Conservation (phyloP, 2,797 vertebrate species). For the Schizopygopsis pylzovi region DNA sequence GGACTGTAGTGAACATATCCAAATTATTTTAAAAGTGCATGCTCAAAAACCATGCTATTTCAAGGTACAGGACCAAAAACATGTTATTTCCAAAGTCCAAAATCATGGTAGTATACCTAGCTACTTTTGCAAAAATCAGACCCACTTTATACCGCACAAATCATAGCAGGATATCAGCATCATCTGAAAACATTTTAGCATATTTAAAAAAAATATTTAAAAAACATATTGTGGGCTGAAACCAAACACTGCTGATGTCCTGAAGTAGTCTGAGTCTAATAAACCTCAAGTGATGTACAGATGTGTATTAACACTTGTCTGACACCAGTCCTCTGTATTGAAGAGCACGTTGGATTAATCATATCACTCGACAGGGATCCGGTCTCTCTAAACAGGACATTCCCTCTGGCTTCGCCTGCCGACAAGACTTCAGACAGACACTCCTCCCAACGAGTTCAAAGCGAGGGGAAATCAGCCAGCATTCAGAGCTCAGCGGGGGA, state of each 20-base stretch:
- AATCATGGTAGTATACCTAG: background rate
- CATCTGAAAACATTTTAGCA: background rate
- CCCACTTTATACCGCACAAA: background rate
- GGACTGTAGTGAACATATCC: no score
- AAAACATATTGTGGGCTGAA: slow-evolving; percentile 1
- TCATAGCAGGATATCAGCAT: background rate
- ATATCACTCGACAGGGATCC: background rate
- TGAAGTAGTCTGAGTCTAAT: background rate
- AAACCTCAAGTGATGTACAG: background rate
- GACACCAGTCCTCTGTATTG: background rate
- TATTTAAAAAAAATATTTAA: background rate
- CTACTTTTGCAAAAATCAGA: background rate
- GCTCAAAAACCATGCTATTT: no score
- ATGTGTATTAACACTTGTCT: slow-evolving; percentile 27
- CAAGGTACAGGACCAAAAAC: no score
- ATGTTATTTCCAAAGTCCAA: background rate
- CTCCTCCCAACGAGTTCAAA: slow-evolving; percentile 21
- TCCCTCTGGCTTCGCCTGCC: background rate
- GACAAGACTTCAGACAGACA: slow-evolving; percentile 27
- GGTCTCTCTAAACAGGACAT: slow-evolving; percentile 28
- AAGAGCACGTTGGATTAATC: slow-evolving; percentile 33
- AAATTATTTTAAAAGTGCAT: no score
- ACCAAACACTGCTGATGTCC: slow-evolving; percentile 5
- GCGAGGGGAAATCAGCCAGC: slow-evolving; percentile 33
- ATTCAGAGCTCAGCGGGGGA: slow-evolving; percentile 42